phyloP scores from a whole-genome alignment of 1,140 invertebrate genomes.

The Phortica variegata region DNA sequence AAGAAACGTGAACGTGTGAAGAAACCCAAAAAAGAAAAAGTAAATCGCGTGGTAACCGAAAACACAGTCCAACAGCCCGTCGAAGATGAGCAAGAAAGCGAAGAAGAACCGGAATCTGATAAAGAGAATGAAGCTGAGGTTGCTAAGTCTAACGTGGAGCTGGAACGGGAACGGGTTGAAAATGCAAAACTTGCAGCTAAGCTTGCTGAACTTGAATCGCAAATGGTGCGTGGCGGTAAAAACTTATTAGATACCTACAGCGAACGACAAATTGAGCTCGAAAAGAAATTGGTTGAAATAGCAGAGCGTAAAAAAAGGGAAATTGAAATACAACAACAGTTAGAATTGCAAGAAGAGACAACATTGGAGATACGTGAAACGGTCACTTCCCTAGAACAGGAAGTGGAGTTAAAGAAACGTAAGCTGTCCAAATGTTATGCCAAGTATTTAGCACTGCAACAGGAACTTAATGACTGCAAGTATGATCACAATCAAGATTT shows the following conservation, averaged over 20 bases:
- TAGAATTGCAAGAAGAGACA: conserved; percentile 86
- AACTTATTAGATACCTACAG: conserved; percentile 90
- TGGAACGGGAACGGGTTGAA: conserved; percentile 57
- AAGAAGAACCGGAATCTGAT: conserved; percentile 62
- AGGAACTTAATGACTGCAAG: conserved; percentile 80
- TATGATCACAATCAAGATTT: conserved; percentile 79
- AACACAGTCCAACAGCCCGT: conserved; percentile 18
- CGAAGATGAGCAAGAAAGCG: conserved; percentile 63
- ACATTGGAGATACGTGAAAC: conserved; percentile 82
- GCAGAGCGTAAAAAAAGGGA: conserved; percentile 78
- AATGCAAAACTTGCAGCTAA: conserved; percentile 59
- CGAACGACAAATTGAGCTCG: conserved; percentile 81
- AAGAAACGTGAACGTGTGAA: conserved; percentile 32
- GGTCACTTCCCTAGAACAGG: conserved; percentile 84
- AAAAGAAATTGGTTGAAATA: conserved; percentile 77
- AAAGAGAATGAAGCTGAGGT: conserved; percentile 59
- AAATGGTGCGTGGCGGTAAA: conserved; percentile 80
- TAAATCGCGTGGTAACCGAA: neutral
- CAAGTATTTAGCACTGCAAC: conserved; percentile 59
- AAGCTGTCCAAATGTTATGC: conserved; percentile 72
- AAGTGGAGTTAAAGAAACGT: conserved; percentile 89
- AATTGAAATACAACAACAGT: conserved; percentile 81
- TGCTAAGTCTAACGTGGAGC: conserved; percentile 57
- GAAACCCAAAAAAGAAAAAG: conserved; percentile 32
- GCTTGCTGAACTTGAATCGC: conserved; percentile 77